A percentile compares a stretch with the other conserved stretches of the same genome.
Conservation (phyloP, 2,113 vertebrate species). For the Prunella fulvescens region DNA sequence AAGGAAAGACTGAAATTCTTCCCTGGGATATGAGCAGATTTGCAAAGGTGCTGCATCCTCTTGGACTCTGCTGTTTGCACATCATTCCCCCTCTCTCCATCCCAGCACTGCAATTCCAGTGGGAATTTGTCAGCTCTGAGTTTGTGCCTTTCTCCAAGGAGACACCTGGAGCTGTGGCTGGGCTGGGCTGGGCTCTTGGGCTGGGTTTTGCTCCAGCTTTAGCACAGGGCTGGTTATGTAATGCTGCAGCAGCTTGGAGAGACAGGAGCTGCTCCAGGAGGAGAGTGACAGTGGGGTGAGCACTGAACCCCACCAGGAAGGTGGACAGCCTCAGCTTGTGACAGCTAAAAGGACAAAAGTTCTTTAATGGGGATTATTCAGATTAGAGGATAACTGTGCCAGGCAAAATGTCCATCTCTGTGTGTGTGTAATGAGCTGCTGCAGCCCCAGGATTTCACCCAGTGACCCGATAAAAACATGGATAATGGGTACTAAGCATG, state of each 20-base stretch:
- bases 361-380: background rate
- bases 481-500: background rate
- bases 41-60: background rate
- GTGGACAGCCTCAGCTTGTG: background rate
- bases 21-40: background rate
- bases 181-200: background rate
- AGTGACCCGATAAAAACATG: background rate
- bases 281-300: background rate
- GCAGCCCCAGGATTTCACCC: background rate
- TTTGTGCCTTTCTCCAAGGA: background rate
- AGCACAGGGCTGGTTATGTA: conserved; percentile 52
- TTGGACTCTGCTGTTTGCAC: background rate
- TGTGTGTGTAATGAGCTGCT: background rate
- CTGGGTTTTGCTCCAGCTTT: conserved; percentile 31
- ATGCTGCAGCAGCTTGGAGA: conserved; percentile 41
- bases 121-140: background rate
- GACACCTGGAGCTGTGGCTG: background rate
- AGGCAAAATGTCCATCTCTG: background rate
- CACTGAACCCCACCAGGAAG: background rate
- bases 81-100: background rate
- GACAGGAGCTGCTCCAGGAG: background rate
- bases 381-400: background rate
- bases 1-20: background rate
- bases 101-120: background rate
- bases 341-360: background rate